Evolutionary conservation across 2,113 vertebrate species (phyloP), one percentile per base, ranked within the genome.

Genomic region (Oenanthe melanoleuca): DNA sequence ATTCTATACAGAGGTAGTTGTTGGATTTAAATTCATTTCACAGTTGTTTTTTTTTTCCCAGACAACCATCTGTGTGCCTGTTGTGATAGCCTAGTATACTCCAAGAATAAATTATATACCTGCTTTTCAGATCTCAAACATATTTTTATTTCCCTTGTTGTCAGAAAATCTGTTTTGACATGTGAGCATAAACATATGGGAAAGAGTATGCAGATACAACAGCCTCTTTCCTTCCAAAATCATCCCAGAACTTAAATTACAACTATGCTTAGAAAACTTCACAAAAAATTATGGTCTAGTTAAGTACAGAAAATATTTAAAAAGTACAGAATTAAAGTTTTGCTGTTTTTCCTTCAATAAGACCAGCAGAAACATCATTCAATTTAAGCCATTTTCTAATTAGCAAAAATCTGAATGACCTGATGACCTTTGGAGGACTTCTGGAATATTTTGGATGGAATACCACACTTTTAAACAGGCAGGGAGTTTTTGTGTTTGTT

Each of bases 361-460:
- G 59, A 86, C 59, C 37, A 75, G 3, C 25, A 80, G 78, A 56
- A 91, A 47, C 73, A 78, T 66, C 38, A 84, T 83, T 93, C 80
- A 78, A 78, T 47, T 80, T 40, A 86, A 94, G 34, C 31, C 14
- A 42, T 79, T 85, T 73, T 69, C 19, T 55, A 88, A 70, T 52
- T 38, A 55, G 11, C n/a, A 92, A 88, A 89, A 44, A 44, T 65
- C 47, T 84, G 75, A 95, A 82, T 42, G 91, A 22, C 26, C 44
- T 74, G 34, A 80, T 92, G 72, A 93, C 60, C 45, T 92, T 33
- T 81, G 80, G 69, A 75, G 55, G 55, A 63, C 73, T 74, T 33
- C 49, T 44, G 72, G 81, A 86, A 87, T 96, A 89, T 25, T 67
- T 31, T 34, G 78, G n/a, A 83, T 83, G 70, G 90, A 96, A 92